Percentiles rank a stretch among this genome's conserved stretches.
Conservation (phyloP, 2,888 invertebrate species). For the Drosophila aldrichi region DNA sequence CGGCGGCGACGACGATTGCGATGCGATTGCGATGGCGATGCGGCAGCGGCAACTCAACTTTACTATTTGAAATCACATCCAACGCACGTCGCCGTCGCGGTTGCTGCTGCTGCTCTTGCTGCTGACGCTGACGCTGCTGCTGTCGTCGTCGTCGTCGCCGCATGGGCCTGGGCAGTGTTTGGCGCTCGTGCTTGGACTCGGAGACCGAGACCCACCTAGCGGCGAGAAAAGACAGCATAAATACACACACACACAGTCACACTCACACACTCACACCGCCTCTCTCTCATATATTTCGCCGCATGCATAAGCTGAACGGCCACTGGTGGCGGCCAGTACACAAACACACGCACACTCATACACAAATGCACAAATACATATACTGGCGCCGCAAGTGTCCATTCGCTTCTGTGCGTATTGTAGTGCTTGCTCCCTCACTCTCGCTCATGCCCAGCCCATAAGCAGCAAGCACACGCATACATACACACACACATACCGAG, state of each 20-base stretch:
- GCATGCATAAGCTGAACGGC: conserved; percentile 23
- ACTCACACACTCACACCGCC: conserved; percentile 7
- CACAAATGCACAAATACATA: conserved; percentile 13
- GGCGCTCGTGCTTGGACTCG: conserved; percentile 63
- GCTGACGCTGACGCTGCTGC: conserved; percentile 18
- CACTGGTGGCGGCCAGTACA: conserved; percentile 25
- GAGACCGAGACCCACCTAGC: conserved; percentile 47
- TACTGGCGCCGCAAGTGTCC: conserved; percentile 62
- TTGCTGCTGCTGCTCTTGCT: conserved; percentile 32
- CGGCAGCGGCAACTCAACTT: conserved; percentile 78
- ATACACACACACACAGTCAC: conserved; percentile 51
- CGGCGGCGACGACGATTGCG: conserved; percentile 12
- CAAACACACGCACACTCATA: conserved; percentile 25
- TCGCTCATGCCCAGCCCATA: conserved; percentile 57
- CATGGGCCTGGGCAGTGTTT: conserved; percentile 48
- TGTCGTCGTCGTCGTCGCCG: conserved; percentile 12
- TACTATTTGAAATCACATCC: conserved; percentile 75
- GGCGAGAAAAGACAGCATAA: conserved; percentile 49
- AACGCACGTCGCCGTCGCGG: conserved; percentile 55
- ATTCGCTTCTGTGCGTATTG: conserved; percentile 65
- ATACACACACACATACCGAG: neutral
- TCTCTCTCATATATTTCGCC: conserved; percentile 9
- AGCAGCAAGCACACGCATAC: conserved; percentile 30
- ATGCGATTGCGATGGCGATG: conserved; percentile 73
- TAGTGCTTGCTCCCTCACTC: conserved; percentile 71